Conservation (phyloP, 2,888 invertebrate species). For the Amphipyra berbera region DNA sequence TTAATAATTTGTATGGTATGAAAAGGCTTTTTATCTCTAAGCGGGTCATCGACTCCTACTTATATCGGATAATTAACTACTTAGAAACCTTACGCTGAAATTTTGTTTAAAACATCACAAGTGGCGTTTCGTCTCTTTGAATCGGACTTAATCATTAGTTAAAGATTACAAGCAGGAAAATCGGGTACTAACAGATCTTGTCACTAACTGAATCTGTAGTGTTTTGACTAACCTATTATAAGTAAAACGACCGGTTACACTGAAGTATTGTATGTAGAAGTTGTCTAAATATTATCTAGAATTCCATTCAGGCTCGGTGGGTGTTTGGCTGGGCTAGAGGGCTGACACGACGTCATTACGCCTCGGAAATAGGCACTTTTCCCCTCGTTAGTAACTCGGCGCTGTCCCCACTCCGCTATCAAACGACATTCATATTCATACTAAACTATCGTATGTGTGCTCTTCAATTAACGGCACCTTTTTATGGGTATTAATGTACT, state of each 20-base stretch:
- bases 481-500: conserved; percentile 31
- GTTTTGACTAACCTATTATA: conserved; percentile 24
- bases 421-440: conserved; percentile 67
- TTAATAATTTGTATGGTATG: too few relatives aligned
- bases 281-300: conserved; percentile 67
- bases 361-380: conserved; percentile 89
- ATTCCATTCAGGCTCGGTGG: conserved; percentile 60
- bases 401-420: conserved; percentile 71
- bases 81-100: conserved; percentile 33
- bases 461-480: conserved; percentile 65
- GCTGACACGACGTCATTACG: conserved; percentile 86
- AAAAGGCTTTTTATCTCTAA: conserved; percentile 43
- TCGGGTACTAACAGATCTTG: conserved; percentile 7
- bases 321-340: conserved; percentile 67
- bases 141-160: conserved; percentile 3
- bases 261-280: conserved; percentile 42
- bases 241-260: conserved; percentile 18
- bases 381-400: conserved; percentile 87
- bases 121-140: conserved; percentile 3
- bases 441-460: conserved; percentile 61
- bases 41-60: conserved; percentile 29
- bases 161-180: conserved; percentile 23
- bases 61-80: conserved; percentile 44
- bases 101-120: conserved; percentile 40
- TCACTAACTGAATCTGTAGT: conserved; percentile 1